Base-by-base conservation (phyloP, 2,113 vertebrate species). In the Campylomormyrus numenius region DNA sequence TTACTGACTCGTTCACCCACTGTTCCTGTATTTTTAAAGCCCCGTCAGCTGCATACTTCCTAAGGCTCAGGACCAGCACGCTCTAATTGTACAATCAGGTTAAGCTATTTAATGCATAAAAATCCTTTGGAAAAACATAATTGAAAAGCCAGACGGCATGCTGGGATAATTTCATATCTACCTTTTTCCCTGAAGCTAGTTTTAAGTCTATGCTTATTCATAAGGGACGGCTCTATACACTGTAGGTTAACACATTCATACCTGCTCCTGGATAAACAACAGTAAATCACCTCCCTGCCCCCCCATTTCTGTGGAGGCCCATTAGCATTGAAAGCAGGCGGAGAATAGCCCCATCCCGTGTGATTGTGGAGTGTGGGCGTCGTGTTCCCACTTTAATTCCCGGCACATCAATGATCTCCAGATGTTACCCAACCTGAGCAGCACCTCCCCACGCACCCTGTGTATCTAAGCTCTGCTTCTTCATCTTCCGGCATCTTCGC, bases 261-360 rank as follows among this genome's bases (percentile, higher is more conserved):
- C 80, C 39, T 70, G 90, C 92, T 93, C 93, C 93, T 91, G 94
- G 93, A 94, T 94, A 94, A 95, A 92, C 94, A 94, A 95, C 91
- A 94, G 93, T 91, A 92, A 95, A 95, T 95, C 90, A 66, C 77
- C 93, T 94, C 93, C 92, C 93, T 91, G 92, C 93, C 91, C 94
- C 94, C 94, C 93, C 94, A 91, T 91, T 92, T 95, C 91, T 93
- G 91, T 90, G 92, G 92, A 90, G 89, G 92, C 0, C 90, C 91
- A 95, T 95, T 95, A 94, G 92, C 93, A 95, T 95, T 95, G 94
- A 93, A 92, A 92, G 91, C 87, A 91, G 90, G 53, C 27, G 21
- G 92, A 94, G 94, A 93, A 92, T 91, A 92, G 89, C 48, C 45
- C 48, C 85, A 5, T 83, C n/a, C 58, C 52, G 49, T 87, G 89